Evolutionary conservation across 2,113 vertebrate genomes (phyloP).

Genomic region (Amphiprion percula): DNA sequence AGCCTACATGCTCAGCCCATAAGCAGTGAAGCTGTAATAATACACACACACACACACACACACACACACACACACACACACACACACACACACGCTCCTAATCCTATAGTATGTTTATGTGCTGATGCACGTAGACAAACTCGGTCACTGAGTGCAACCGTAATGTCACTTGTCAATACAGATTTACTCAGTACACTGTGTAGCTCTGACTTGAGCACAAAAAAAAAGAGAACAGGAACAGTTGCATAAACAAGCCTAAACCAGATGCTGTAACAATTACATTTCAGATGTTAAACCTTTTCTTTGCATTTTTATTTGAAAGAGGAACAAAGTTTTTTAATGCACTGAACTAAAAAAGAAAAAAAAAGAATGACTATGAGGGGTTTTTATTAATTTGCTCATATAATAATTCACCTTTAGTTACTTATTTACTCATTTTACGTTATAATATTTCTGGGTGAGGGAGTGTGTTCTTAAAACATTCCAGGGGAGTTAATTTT

Average conservation of each 20-base stretch:
- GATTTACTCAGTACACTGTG: slow-evolving; percentile 27
- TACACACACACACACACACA: slow-evolving; percentile 32
- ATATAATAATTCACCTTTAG: slow-evolving; percentile 7
- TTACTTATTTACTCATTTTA: slow-evolving; percentile 13
- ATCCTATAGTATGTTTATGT: slow-evolving; percentile 51
- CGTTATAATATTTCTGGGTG: slow-evolving; percentile 1
- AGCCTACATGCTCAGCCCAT: slow-evolving; percentile 32
- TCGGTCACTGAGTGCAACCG: slow-evolving; percentile 35
- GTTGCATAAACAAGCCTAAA: neutral
- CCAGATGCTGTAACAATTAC: too few relatives aligned
- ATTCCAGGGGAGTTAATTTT: slow-evolving; percentile 29
- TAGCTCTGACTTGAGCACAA: neutral
- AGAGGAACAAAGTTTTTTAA: neutral
- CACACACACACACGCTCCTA: slow-evolving; percentile 34
- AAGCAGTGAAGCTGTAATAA: slow-evolving; percentile 2
- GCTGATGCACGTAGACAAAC: slow-evolving; percentile 13
- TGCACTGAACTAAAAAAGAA: neutral
- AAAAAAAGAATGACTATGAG: neutral
- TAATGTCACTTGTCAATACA: slow-evolving; percentile 52
- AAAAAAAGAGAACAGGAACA: neutral
- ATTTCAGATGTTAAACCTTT: neutral
- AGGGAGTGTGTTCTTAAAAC: slow-evolving; percentile 18
- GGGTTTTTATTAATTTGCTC: neutral
- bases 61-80: slow-evolving; percentile 44
- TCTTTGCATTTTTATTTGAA: slow-evolving; percentile 3